phyloP scores from a whole-genome alignment of 2,888 invertebrate genomes.

The Rhyacophila evoluta region DNA sequence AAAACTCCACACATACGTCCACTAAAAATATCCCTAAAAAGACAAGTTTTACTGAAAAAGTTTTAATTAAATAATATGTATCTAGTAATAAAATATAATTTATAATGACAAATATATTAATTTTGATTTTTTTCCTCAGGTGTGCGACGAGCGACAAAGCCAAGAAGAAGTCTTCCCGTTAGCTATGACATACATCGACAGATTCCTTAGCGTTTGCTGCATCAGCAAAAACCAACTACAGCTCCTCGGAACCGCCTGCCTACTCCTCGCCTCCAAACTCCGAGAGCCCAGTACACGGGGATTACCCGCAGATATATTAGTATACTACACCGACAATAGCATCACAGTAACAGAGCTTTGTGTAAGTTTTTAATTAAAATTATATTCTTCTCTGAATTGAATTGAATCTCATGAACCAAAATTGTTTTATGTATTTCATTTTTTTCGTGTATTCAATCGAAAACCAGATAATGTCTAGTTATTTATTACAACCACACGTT shows the following conservation, averaged over 20 bases:
- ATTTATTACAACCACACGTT: no score
- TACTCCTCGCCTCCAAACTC: conserved; percentile 93
- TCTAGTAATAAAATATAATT: no score
- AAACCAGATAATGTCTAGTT: no score
- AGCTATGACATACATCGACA: conserved; percentile 93
- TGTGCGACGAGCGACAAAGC: conserved; percentile 93
- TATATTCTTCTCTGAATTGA: no score
- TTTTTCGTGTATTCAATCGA: no score
- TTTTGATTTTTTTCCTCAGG: conserved; percentile 76
- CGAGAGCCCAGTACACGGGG: conserved; percentile 84
- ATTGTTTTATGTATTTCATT: no score
- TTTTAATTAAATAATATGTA: no score
- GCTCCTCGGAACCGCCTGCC: conserved; percentile 90
- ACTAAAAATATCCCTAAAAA: no score
- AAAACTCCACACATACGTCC: no score
- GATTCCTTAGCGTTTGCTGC: conserved; percentile 87
- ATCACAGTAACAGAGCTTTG: conserved; percentile 87
- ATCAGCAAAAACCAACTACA: conserved; percentile 91
- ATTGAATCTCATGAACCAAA: no score
- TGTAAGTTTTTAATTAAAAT: conserved; percentile 86
- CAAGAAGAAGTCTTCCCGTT: conserved; percentile 95
- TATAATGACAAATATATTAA: no score
- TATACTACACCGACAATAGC: conserved; percentile 95
- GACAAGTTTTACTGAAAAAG: no score
- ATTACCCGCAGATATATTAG: conserved; percentile 82